Conservation (phyloP, 2,797 vertebrate genomes). For the Clarias platycephalus region DNA sequence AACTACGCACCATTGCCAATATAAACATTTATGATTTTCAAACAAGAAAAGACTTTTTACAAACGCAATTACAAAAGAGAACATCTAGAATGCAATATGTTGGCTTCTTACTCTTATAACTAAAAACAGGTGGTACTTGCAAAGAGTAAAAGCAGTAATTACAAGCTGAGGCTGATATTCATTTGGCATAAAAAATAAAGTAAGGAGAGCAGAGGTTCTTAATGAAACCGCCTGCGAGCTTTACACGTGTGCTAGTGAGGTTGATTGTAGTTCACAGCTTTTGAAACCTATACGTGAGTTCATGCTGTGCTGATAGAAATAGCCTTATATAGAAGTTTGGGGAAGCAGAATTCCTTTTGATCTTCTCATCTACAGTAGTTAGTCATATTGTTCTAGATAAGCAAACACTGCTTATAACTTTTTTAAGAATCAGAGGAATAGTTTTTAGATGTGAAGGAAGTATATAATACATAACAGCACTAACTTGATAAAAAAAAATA, state of each 20-base stretch:
- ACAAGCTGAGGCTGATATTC: constrained; percentile 58
- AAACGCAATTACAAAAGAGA: constrained; percentile 10
- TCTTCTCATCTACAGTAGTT: constrained; percentile 20
- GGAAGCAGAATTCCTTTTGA: constrained; percentile 18
- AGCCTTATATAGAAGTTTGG: constrained; percentile 26
- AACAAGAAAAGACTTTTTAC: constrained; percentile 31
- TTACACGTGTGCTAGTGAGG: constrained; percentile 15
- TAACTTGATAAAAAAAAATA: not conserved
- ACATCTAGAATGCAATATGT: constrained; percentile 13
- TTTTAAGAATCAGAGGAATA: not conserved
- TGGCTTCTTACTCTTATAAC: constrained; percentile 48
- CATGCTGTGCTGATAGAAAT: constrained; percentile 17
- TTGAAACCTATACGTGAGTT: constrained; percentile 21
- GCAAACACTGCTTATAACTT: not conserved
- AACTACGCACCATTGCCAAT: constrained; percentile 21
- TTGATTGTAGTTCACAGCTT: constrained; percentile 27
- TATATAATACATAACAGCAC: not conserved
- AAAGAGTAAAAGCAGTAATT: constrained; percentile 50
- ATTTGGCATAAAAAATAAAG: constrained; percentile 54
- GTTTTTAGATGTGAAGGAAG: no score
- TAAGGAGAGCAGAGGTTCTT: constrained; percentile 32
- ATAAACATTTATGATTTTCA: constrained; percentile 26
- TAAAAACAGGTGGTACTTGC: constrained; percentile 58
- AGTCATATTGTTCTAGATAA: not conserved
- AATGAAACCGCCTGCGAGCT: constrained; percentile 33